Base-by-base conservation (phyloP, 2,797 vertebrate genomes). In the Hozukius guyotensis region DNA sequence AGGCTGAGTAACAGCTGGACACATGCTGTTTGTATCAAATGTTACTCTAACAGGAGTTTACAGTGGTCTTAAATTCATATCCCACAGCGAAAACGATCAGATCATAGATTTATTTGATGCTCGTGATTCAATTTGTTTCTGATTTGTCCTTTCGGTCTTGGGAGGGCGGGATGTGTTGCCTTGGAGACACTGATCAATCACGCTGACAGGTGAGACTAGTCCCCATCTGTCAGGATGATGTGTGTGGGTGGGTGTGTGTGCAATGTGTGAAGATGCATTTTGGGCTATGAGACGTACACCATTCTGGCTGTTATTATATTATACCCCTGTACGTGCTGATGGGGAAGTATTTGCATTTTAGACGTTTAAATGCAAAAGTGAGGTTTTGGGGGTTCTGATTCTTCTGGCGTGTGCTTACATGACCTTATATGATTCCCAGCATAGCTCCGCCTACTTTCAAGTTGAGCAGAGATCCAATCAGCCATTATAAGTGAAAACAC, bases 181-280 rank as follows among this genome's bases (percentile, higher is more conserved):
- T 80, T 84, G 78, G 89, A 84, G 83, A 92, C 85, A 36, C 56
- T 36, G 22, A 80, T 73, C 75, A 42, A 42, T 42, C 38, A 34
- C 18, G 55, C 81, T 63, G 83, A 88, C 88, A 85, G 88, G 88
- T 90, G 87, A 84, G 75, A 83, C 46, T 34, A 18, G 25, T 18
- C 36, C 8, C 46, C 77, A 69, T 71, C 75, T 84, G 73, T 88
- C 76, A 68, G 24, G 36, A 60, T 75, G 78, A 75, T 46, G 42
- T 16, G 63, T 31, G 62, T n/a, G 62, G 11, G 8, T 14, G 6
- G 12, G n/a, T 6, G 49, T 18, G 74, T 32, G 75, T 68, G n/a
- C 22, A 57, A 64, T 29, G 62, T 69, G 65, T 67, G 11, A 68
- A 74, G 52, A 31, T 29, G 69, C 49, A 25, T 53, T n/a, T 72